These are phyloP conservation scores for Lydus trimaculatus DNA, from an alignment of 2,888 invertebrate genomes.

Conservation along the genomic window DNA sequence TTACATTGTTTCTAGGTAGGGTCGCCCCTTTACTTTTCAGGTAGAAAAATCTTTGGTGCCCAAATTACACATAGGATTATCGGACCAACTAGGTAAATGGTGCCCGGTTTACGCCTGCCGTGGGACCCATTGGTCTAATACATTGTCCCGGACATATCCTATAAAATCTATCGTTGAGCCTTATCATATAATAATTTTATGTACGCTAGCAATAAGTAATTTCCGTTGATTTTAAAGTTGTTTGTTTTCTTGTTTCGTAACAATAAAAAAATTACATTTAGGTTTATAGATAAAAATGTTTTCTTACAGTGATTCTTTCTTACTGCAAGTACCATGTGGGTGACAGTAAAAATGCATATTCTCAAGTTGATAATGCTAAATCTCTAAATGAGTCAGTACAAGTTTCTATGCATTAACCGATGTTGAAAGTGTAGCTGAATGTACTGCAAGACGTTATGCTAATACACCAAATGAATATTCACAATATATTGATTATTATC, in stretches of 20 bases:
- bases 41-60: not conserved
- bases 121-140: no score
- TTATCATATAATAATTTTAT: no score
- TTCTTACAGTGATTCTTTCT: conserved; percentile 63
- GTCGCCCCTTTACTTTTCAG: not conserved
- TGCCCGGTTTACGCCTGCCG: not conserved
- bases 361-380: conserved; percentile 58
- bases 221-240: no score
- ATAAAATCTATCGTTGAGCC: no score
- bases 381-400: conserved; percentile 57
- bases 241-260: no score
- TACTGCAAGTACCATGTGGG: conserved; percentile 67
- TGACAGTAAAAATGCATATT: conserved; percentile 58
- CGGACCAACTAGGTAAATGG: not conserved
- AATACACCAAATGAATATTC: conserved; percentile 74
- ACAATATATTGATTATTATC: conserved; percentile 75
- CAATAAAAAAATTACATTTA: no score
- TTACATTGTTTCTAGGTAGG: not conserved
- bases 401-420: conserved; percentile 69
- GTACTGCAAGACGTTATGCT: conserved; percentile 77
- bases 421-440: conserved; percentile 77
- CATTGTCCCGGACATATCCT: no score
- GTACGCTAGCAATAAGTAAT: no score
- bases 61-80: not conserved
- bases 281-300: no score